These are phyloP conservation scores for Hephaestus fuliginosus DNA, from an alignment of 2,797 vertebrate genomes.

Conservation along the genomic window DNA sequence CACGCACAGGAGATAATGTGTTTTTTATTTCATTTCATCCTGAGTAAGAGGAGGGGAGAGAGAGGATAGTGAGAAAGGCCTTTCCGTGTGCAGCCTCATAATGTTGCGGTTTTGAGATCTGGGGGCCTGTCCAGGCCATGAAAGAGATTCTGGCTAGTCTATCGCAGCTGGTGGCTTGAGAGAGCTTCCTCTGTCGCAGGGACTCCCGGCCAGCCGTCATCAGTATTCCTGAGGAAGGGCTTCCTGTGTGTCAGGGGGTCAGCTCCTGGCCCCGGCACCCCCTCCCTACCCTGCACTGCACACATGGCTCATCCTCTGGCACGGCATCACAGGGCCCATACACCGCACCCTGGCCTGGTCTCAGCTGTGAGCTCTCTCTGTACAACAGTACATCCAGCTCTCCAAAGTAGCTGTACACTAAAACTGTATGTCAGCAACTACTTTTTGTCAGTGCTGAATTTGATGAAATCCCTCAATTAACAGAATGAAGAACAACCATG, in stretches of 20 bases:
- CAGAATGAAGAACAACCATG: conserved; percentile 16
- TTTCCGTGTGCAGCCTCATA: conserved; percentile 78
- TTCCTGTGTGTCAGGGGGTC: conserved; percentile 83
- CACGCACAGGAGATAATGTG: conserved; percentile 72
- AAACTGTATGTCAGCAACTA: conserved; percentile 48
- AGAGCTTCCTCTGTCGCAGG: conserved; percentile 84
- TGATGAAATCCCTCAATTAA: conserved; percentile 46
- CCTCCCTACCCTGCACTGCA: conserved; percentile 57
- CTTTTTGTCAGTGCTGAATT: conserved; percentile 32
- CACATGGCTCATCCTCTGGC: conserved; percentile 83
- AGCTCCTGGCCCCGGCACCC: conserved; percentile 57
- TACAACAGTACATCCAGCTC: conserved; percentile 57
- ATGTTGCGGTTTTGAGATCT: conserved; percentile 75
- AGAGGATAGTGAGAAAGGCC: conserved; percentile 58
- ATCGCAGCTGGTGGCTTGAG: conserved; percentile 87
- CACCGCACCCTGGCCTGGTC: conserved; percentile 58
- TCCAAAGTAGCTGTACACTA: conserved; percentile 31
- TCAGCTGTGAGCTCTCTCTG: conserved; percentile 61
- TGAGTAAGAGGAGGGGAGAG: conserved; percentile 51
- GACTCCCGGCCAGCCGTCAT: conserved; percentile 80
- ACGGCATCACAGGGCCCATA: conserved; percentile 76
- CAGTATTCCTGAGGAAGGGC: conserved; percentile 86
- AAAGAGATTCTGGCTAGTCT: conserved; percentile 85
- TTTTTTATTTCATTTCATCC: conserved; percentile 78
- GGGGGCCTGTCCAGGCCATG: conserved; percentile 74